Percentiles rank a stretch among this genome's conserved stretches.
Conservation (phyloP, 1,140 invertebrate species). For the Galleria mellonella region DNA sequence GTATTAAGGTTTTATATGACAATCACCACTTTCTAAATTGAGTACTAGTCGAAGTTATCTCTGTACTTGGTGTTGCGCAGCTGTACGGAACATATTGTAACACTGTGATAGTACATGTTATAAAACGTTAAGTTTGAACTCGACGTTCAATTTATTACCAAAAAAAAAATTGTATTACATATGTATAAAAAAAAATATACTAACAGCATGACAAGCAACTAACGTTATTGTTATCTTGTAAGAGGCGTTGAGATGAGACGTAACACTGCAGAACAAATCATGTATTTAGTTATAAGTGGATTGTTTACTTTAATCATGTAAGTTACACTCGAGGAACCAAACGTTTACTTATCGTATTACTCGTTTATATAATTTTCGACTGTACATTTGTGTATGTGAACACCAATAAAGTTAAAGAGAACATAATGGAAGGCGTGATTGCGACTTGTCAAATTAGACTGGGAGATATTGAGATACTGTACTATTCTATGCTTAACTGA, state of each 20-base stretch:
- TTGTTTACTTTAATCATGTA: constrained; percentile 20
- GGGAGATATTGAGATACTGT: constrained; percentile 60
- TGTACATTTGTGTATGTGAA: constrained; percentile 17
- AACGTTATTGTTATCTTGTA: constrained; percentile 1
- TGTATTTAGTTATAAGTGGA: neutral
- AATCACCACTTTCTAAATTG: too few relatives aligned
- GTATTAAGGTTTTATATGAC: too few relatives aligned
- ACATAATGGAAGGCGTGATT: constrained; percentile 39
- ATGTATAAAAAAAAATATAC: constrained; percentile 19
- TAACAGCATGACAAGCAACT: constrained; percentile 54
- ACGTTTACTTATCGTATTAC: too few relatives aligned
- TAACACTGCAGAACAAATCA: too few relatives aligned
- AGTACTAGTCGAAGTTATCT: too few relatives aligned
- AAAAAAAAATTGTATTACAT: constrained; percentile 21
- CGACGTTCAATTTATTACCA: constrained; percentile 30
- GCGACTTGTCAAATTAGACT: constrained; percentile 60
- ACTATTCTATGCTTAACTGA: constrained; percentile 73
- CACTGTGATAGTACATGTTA: too few relatives aligned
- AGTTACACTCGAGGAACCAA: constrained; percentile 3
- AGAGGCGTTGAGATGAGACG: too few relatives aligned
- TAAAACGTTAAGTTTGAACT: constrained; percentile 28
- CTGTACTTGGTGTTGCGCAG: too few relatives aligned
- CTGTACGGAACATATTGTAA: too few relatives aligned
- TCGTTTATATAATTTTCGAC: constrained; percentile 20
- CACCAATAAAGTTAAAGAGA: constrained; percentile 30